Conservation (phyloP, 2,888 invertebrate species). For the Ormyrus rosae region DNA sequence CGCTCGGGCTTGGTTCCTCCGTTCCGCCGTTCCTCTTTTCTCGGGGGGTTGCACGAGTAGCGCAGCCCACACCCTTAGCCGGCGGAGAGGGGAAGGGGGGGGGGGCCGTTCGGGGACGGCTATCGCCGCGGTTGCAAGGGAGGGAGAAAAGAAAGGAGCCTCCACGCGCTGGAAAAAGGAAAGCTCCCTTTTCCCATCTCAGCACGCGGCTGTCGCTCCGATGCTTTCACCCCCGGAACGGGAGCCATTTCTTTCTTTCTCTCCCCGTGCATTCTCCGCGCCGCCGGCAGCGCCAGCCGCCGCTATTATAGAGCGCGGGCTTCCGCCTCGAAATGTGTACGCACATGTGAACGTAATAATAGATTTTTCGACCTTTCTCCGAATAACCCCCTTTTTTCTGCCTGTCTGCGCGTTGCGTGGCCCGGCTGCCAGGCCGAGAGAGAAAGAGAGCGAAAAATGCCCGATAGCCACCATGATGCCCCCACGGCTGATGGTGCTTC, state of each 20-base stretch:
- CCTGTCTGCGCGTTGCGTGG: not conserved
- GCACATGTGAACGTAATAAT: constrained; percentile 57
- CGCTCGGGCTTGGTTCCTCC: constrained; percentile 54
- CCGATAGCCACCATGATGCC: not conserved
- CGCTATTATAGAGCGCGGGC: constrained; percentile 55
- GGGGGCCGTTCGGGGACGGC: constrained; percentile 24
- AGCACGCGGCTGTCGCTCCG: constrained; percentile 42
- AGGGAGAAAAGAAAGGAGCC: constrained; percentile 59
- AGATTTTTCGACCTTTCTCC: constrained; percentile 58
- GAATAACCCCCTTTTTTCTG: constrained; percentile 50
- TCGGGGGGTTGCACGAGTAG: constrained; percentile 47
- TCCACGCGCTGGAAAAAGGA: constrained; percentile 59
- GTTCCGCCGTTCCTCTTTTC: constrained; percentile 57
- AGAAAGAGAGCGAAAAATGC: constrained; percentile 46
- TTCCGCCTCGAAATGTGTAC: constrained; percentile 41
- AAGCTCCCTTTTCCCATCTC: constrained; percentile 59
- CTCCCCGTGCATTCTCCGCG: constrained; percentile 52
- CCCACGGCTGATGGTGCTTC: not conserved
- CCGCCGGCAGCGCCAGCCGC: constrained; percentile 28
- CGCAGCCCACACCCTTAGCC: constrained; percentile 58
- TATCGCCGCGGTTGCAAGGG: constrained; percentile 27
- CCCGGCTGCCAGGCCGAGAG: constrained; percentile 11
- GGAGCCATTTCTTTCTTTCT: constrained; percentile 63
- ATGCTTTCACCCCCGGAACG: constrained; percentile 58
- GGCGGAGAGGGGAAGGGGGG: constrained; percentile 59